phyloP scores from a whole-genome alignment of 2,888 invertebrate species.

The Volucella bombylans region DNA sequence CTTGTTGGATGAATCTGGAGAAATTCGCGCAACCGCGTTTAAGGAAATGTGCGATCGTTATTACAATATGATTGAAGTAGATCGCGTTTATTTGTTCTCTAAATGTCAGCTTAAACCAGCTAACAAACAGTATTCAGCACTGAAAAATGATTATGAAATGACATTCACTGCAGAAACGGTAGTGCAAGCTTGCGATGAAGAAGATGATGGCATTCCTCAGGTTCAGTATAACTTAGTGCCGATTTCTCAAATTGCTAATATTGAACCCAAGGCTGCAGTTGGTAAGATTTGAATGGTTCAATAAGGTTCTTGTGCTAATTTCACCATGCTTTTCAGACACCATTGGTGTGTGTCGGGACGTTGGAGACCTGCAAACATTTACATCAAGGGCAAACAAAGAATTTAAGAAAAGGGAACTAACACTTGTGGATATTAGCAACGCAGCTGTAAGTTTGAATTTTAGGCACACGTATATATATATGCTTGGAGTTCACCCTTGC shows the following conservation, averaged over 20 bases:
- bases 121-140: conserved; percentile 92
- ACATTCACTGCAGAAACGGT: conserved; percentile 90
- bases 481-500: no score
- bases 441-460: conserved; percentile 84
- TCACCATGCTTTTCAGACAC: conserved; percentile 86
- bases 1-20: conserved; percentile 95
- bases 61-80: conserved; percentile 93
- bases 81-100: conserved; percentile 93
- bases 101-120: conserved; percentile 94
- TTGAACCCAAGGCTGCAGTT: conserved; percentile 87
- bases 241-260: conserved; percentile 88
- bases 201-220: conserved; percentile 87
- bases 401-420: conserved; percentile 93
- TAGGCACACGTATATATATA: no score
- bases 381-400: conserved; percentile 90
- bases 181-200: conserved; percentile 84
- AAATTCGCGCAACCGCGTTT: conserved; percentile 96
- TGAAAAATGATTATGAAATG: conserved; percentile 98
- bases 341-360: conserved; percentile 92
- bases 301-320: not conserved
- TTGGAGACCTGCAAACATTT: conserved; percentile 88
- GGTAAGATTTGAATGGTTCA: conserved; percentile 83
- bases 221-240: conserved; percentile 90
- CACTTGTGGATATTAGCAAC: conserved; percentile 92
- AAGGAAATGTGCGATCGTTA: conserved; percentile 93